Base-by-base conservation (phyloP, 1,140 invertebrate genomes). In the Palaemon carinicauda region DNA sequence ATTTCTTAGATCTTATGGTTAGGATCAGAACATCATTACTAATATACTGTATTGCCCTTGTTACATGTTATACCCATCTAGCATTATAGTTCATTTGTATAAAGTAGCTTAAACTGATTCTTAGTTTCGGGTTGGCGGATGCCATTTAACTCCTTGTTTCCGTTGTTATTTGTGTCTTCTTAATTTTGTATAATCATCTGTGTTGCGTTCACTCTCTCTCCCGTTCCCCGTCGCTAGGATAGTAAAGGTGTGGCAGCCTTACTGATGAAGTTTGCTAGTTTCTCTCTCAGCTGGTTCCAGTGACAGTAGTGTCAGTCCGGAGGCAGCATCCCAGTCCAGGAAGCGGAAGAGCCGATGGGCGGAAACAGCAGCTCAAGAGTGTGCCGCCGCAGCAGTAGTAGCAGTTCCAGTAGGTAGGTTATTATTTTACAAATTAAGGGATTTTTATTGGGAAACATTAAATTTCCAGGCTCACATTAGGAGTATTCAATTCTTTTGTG, bases 261-360 rank as follows among this genome's bases (percentile, higher is more conserved):
- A 86, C 52, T 86, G 84, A 86, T 86, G 84, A 86, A 60, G 84
- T 86, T 86, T 86, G 84, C 84, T 86, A 86, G 84, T 86, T 86
- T 86, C 84, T 86, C 84, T 86, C 84, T 86, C 84, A 86, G 84
- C 84, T 86, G 56, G 84, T 79, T 79, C 82, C 82, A 85, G 77
- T 80, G 84, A 80, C 24, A 60, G 71, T 71, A 78, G 54, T 53
- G 73, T 65, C 19, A 50, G 41, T 51, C 33, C 52, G 27, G 73
- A 50, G 27, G 53, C 53, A 33, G 51, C n/a, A 24, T 54, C 51
- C 31, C 60, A 53, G 77, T 33, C 29, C 65, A 86, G 73, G 84
- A 86, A 53, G 73, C 54, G 77, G 29, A 86, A 80, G 50, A 86
- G 84, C 69, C 84, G 84, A 60, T 86, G 84, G 84, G 84, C 65